Conservation (phyloP, 2,113 vertebrate species). For the Pomatostomus ruficeps region DNA sequence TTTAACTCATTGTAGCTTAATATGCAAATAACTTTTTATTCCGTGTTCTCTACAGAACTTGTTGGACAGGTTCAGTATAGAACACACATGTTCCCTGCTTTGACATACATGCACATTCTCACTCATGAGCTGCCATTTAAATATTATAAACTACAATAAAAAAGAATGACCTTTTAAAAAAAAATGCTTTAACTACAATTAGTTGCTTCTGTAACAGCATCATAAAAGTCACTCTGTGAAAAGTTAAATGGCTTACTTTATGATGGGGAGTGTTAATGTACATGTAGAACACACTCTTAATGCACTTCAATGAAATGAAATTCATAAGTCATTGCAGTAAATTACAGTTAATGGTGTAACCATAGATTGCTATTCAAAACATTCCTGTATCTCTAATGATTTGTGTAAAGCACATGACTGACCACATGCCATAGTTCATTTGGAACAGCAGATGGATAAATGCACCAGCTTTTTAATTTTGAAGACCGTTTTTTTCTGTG, state of each 20-base stretch:
- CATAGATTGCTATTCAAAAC: constrained; percentile 45
- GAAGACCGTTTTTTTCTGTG: background rate
- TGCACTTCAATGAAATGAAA: constrained; percentile 42
- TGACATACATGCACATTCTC: background rate
- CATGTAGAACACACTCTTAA: constrained; percentile 55
- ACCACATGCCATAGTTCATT: constrained; percentile 14
- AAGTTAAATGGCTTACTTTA: constrained; percentile 61
- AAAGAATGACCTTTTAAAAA: constrained; percentile 28
- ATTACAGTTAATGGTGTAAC: constrained; percentile 54
- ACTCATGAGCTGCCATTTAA: background rate
- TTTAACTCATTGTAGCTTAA: background rate
- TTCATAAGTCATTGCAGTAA: constrained; percentile 42
- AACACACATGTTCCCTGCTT: background rate
- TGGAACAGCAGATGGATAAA: background rate
- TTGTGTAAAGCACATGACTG: constrained; percentile 54
- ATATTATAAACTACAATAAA: constrained; percentile 12
- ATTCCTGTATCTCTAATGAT: constrained; percentile 51
- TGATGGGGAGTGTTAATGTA: constrained; percentile 53
- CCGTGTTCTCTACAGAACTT: constrained; percentile 5
- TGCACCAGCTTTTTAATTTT: background rate
- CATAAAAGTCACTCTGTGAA: constrained; percentile 47
- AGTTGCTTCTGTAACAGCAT: constrained; percentile 44
- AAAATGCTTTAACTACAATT: constrained; percentile 47
- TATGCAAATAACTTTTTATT: constrained; percentile 12
- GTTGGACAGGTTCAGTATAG: background rate